Evolutionary conservation across 2,888 invertebrate species (phyloP), one percentile per base, ranked within the genome.

Genomic region (Drosophila austrosaltans): DNA sequence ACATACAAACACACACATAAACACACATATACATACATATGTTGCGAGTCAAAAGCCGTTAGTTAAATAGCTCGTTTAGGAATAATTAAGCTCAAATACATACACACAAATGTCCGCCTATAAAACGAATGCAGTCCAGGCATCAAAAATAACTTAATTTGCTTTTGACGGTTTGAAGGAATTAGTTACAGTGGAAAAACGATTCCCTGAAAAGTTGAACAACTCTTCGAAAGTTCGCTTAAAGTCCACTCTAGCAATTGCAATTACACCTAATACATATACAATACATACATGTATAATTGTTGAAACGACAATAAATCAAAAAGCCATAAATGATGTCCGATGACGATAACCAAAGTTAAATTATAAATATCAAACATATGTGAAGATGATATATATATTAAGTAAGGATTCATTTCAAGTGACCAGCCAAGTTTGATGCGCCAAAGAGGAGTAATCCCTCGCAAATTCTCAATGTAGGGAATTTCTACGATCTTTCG

Each of bases 1-100:
- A 16, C 7, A 16, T 28, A 40, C 48, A 16, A 30, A n/a, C 36
- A 22, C 48, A 58, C 72, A 53, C 12, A 16, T 59, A 60, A 59
- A 54, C 10, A 48, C 53, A 57, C 20, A 30, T 25, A n/a, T 16
- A n/a, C 3, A 20, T 40, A 10, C 53, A 20, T 57, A n/a, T 69
- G 59, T 64, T 72, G 25, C 71, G 78, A 77, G 81, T 76, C 69
- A 53, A 69, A 59, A 63, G 75, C 70, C 79, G 79, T 87, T 81
- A 75, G 72, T 84, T 84, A 82, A 87, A 85, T 85, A 85, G 80
- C 82, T 82, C 82, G 85, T 87, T 82, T 85, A 85, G 85, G 73
- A 82, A 82, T 85, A 82, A 82, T 85, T 82, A 87, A 62, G 58
- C 39, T 68, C 42, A 54, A 20, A 48, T 25, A 48, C 48, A 48